Conservation (phyloP, 2,113 vertebrate species). For the Prionailurus bengalensis region DNA sequence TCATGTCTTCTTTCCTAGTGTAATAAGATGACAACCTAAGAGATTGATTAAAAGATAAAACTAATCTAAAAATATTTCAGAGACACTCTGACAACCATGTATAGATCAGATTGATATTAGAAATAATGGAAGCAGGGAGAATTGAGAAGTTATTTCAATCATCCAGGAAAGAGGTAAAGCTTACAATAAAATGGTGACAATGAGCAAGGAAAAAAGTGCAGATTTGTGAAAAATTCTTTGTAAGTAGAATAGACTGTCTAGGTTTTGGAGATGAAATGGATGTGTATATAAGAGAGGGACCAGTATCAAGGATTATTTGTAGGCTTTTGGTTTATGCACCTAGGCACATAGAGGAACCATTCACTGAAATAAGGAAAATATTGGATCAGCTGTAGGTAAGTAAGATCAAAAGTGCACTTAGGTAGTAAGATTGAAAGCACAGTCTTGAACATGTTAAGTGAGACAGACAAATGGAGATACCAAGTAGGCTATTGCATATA, state of each 20-base stretch:
- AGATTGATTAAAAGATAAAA: not conserved
- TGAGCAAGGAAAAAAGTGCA: not conserved
- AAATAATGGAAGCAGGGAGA: not conserved
- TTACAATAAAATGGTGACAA: not conserved
- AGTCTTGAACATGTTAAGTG: not conserved
- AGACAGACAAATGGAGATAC: not conserved
- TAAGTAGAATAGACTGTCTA: not conserved
- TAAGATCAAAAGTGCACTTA: not conserved
- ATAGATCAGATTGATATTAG: not conserved
- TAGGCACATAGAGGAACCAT: not conserved
- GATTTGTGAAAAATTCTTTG: not conserved
- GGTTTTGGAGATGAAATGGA: not conserved
- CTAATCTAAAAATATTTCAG: not conserved
- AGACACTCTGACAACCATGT: not conserved
- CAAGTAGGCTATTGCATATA: not conserved
- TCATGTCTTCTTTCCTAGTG: not conserved
- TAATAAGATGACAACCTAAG: not conserved
- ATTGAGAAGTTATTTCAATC: not conserved
- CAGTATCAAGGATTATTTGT: not conserved
- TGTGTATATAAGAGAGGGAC: not conserved
- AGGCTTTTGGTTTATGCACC: not conserved
- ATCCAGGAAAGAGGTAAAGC: not conserved
- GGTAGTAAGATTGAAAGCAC: not conserved
- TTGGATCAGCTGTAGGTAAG: not conserved
- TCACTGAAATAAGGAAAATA: not conserved